Percentiles rank a stretch among this genome's conserved stretches.
Evolutionary conservation across 2,113 vertebrate genomes (phyloP).

Genomic region (Hypomesus transpacificus): DNA sequence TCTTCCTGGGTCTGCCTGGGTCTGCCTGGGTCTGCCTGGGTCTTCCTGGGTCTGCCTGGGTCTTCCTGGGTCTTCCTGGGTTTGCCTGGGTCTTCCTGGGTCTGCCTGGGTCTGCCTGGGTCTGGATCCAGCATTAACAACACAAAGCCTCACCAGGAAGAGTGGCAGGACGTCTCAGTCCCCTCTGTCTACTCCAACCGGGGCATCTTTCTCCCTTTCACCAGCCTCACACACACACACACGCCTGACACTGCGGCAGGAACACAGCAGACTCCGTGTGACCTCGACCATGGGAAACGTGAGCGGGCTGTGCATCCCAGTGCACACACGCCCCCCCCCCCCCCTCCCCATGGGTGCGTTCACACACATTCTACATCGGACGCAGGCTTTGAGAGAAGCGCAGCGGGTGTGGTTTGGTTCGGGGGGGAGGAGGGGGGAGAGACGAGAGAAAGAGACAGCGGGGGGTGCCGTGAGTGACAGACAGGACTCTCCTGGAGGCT

Average conservation of each 20-base stretch:
- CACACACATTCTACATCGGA: conserved; percentile 5
- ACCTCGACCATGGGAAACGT: too few species aligned
- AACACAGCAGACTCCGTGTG: not conserved
- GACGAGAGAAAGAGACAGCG: conserved; percentile 28
- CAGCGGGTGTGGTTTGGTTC: conserved; percentile 32
- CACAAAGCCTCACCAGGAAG: not conserved
- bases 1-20: too few species aligned
- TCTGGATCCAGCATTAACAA: not conserved
- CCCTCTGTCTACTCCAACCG: not conserved
- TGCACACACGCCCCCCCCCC: not conserved
- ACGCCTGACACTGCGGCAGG: not conserved
- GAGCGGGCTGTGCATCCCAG: too few species aligned
- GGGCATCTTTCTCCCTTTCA: not conserved
- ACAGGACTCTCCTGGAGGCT: conserved; percentile 36
- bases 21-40: too few species aligned
- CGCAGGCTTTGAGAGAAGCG: conserved; percentile 24
- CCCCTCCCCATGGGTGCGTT: conserved; percentile 2
- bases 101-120: conserved; percentile 3
- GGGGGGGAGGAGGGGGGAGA: conserved; percentile 11
- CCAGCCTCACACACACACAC: not conserved
- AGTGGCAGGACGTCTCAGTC: too few species aligned
- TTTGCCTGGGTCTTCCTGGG: too few species aligned
- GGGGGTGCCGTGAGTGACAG: conserved; percentile 25
- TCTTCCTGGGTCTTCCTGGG: too few species aligned
- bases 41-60: conserved; percentile 8